Base-by-base conservation (phyloP, 2,797 vertebrate genomes). In the Lophotriccus pileatus region DNA sequence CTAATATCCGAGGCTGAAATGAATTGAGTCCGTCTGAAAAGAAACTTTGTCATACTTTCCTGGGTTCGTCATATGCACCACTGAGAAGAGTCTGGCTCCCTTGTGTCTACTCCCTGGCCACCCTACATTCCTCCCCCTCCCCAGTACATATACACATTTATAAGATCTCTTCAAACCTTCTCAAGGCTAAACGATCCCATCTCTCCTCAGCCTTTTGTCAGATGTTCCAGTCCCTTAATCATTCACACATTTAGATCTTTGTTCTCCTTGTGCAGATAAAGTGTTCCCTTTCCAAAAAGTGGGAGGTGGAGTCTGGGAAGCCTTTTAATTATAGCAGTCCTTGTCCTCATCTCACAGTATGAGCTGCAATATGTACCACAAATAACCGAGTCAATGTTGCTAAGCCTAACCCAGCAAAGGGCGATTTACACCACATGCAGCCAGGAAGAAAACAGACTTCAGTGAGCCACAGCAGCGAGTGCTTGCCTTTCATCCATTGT, bases 321-420 rank as follows among this genome's bases (percentile, higher is more conserved):
- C 36, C 36, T 94, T 91, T 94, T 93, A 91, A 91, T 94, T 94
- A 69, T 47, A 78, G 62, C 83, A 94, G 1, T 83, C 27, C 46
- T 91, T 84, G 92, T 88, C 69, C 49, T 94, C 55, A 44, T 94
- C 46, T 90, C 69, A 41, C 83, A 88, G 80, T 84, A 52, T 85
- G 85, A 86, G n/a, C 62, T 91, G 39, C 55, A 90, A 1, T 87
- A 55, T 90, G 79, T 81, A 53, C 69, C 53, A 53, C 74, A 86
- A 66, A 90, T 93, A 91, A 91, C 88, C 14, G 73, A 79, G 90
- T 88, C 80, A 72, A 37, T 86, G 75, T 90, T 91, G 69, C 58
- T 75, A 2, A 36, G 43, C 58, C 58, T 93, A 75, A 86, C 39
- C 89, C 93, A 93, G 76, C n/a, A 76, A 84, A 93, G 73, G 87